Percentiles rank a stretch among this genome's conserved stretches.
These are phyloP conservation scores for Puma concolor DNA, from an alignment of 2,113 vertebrate species.

Conservation along the genomic window DNA sequence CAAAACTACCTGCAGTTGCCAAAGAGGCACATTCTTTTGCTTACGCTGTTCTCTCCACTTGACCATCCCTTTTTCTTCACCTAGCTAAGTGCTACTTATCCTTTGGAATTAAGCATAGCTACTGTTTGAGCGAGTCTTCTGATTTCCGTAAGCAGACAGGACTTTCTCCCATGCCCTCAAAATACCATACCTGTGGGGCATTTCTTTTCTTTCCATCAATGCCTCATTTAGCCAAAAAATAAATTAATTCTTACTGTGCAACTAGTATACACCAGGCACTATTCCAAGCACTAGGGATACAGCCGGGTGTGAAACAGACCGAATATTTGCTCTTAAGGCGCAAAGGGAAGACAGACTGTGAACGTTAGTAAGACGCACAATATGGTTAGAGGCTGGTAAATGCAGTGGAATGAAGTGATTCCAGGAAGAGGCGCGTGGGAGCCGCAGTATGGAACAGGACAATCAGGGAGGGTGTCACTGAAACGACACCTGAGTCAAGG, in stretches of 20 bases:
- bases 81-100: background rate
- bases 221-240: background rate
- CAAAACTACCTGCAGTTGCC: background rate
- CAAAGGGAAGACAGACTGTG: background rate
- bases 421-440: background rate
- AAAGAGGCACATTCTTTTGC: background rate
- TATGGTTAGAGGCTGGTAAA: background rate
- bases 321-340: constrained; percentile 5
- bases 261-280: background rate
- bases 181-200: background rate
- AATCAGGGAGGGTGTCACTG: background rate
- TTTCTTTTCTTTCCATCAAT: background rate
- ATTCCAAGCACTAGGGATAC: background rate
- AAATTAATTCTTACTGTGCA: background rate
- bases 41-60: background rate
- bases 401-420: background rate
- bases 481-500: background rate
- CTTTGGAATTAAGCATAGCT: background rate
- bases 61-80: background rate
- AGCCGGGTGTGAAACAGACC: background rate
- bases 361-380: background rate
- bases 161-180: background rate
- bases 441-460: background rate
- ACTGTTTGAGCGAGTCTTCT: background rate
- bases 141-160: background rate